phyloP scores from a whole-genome alignment of 2,888 invertebrate species.

The Drosophila multiciliata region DNA sequence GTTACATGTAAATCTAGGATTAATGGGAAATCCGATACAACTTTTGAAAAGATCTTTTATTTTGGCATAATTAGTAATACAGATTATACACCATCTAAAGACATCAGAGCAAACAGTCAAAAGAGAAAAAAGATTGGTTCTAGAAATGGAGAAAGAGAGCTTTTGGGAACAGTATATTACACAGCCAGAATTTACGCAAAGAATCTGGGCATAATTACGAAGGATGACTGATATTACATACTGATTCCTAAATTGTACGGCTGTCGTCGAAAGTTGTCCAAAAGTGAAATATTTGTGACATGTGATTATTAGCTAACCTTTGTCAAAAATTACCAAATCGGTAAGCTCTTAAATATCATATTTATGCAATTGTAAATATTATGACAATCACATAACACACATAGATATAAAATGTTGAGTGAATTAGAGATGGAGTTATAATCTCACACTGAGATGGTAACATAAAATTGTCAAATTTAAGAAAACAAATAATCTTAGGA shows the following conservation, averaged over 20 bases:
- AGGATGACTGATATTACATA: background rate
- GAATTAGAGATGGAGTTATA: background rate
- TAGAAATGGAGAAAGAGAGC: background rate
- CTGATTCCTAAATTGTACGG: too few species aligned
- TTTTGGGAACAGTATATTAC: background rate
- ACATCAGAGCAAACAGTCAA: background rate
- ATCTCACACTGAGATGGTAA: background rate
- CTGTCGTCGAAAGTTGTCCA: too few species aligned
- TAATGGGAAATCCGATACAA: background rate
- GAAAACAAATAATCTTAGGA: background rate
- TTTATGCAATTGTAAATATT: background rate
- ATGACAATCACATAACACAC: background rate
- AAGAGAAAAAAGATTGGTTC: background rate
- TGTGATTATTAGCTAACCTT: background rate
- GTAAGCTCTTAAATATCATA: background rate
- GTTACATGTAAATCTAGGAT: background rate
- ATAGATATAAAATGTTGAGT: background rate
- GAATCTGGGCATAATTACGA: background rate
- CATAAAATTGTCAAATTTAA: background rate
- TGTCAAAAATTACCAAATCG: background rate
- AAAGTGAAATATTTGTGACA: background rate
- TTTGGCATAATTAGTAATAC: background rate
- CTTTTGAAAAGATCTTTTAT: background rate
- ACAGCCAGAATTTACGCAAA: background rate
- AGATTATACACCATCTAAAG: background rate